Evolutionary conservation across 1,140 invertebrate species (phyloP).

Genomic region (Drosophila lacteicornis): DNA sequence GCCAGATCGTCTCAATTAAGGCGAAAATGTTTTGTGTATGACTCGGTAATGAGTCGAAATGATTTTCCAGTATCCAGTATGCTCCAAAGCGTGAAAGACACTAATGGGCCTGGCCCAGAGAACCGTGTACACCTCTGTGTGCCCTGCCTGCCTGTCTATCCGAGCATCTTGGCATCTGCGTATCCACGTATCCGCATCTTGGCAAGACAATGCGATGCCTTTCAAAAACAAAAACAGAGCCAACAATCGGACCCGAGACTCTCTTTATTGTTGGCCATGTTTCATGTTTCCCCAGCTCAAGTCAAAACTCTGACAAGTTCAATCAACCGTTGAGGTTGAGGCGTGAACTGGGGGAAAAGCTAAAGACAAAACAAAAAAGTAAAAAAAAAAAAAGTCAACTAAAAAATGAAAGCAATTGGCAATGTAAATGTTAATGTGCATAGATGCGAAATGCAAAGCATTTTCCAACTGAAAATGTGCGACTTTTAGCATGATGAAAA

Average conservation of each 20-base stretch:
- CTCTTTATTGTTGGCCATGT: constrained; percentile 40
- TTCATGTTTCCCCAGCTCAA: constrained; percentile 46
- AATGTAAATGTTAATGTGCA: constrained; percentile 33
- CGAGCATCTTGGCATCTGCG: constrained; percentile 38
- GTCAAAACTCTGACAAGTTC: constrained; percentile 75
- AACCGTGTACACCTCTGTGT: constrained; percentile 16
- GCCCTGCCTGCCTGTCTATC: constrained; percentile 6
- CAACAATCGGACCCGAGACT: constrained; percentile 28
- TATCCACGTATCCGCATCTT: constrained; percentile 37
- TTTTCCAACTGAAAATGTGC: constrained; percentile 73
- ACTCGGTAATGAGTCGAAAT: constrained; percentile 55
- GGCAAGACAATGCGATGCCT: constrained; percentile 64
- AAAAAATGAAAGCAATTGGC: constrained; percentile 70
- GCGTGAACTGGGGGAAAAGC: constrained; percentile 68
- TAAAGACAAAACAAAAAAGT: constrained; percentile 37
- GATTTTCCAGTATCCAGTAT: constrained; percentile 21
- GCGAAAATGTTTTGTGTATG: constrained; percentile 54
- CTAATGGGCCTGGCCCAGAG: constrained; percentile 57
- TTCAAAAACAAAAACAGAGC: constrained; percentile 52
- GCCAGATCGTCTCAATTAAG: constrained; percentile 51
- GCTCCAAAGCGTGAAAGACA: constrained; percentile 56
- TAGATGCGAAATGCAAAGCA: constrained; percentile 69
- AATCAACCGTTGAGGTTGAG: constrained; percentile 79
- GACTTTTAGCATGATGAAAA: constrained; percentile 77
- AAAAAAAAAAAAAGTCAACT: neutral